Evolutionary conservation across 2,888 invertebrate genomes (phyloP), one percentile per base, ranked within the genome.

Genomic region (Leptinotarsa haldemani): DNA sequence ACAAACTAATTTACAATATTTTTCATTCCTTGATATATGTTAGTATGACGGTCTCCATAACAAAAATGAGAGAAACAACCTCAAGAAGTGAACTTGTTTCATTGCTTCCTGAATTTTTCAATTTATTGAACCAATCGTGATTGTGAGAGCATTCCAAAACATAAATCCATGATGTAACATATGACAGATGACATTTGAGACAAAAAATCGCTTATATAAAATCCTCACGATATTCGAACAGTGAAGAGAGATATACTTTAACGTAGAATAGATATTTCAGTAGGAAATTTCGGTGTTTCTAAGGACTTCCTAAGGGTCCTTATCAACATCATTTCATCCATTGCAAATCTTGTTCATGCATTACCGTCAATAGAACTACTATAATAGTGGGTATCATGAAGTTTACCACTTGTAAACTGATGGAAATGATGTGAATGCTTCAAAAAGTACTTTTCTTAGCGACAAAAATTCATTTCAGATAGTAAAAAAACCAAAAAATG

Each of bases 401-500:
- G 16, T 61, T 61, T 30, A 15, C 30, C 40, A 1, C 9, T 25
- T 22, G 15, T 15, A 25, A 58, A 22, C 4, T 15, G 18, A 40
- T 4, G 16, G n/a, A n/a, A 16, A 3, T 30, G 12, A 61, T 1
- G 7, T 7, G 9, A 61, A 61, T 12, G 4, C 25, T 30, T 7
- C 30, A 13, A 30, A 61, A 25, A 30, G 16, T 16, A 5, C 4
- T n/a, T n/a, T 25, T 30, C 7, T 7, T 3, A 18, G 3, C n/a
- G 18, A 56, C 40, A 68, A 46, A 56, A 30, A 25, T 15, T 20
- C 20, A 18, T 47, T 40, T 18, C 47, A 7, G 20, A 40, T 4
- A 16, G 12, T 18, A 16, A 25, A 68, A 68, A 56, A 12, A 20
- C 20, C 20, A 13, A 56, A 58, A 72, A 70, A 75, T 56, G 7